phyloP scores from a whole-genome alignment of 2,797 vertebrate species.

The Danio choprae region DNA sequence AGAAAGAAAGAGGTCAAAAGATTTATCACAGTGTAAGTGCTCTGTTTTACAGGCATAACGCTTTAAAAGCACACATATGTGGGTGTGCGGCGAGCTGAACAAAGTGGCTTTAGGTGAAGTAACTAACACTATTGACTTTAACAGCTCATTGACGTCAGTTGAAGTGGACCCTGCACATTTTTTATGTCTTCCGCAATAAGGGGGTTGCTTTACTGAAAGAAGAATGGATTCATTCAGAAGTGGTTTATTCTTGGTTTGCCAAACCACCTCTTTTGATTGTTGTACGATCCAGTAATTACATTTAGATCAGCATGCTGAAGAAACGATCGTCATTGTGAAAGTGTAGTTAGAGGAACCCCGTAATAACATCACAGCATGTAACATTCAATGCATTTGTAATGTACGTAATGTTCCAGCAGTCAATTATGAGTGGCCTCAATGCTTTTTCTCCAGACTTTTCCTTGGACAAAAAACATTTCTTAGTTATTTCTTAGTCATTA shows the following conservation, averaged over 20 bases:
- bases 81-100: not conserved
- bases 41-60: not conserved
- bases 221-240: slow-evolving; percentile 21
- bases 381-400: not conserved
- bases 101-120: not conserved
- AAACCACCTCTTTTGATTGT: not conserved
- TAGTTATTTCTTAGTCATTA: no score
- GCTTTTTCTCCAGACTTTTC: not conserved
- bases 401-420: not conserved
- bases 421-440: no score
- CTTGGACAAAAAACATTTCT: not conserved
- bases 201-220: not conserved
- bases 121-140: slow-evolving; percentile 14
- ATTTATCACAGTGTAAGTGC: not conserved
- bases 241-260: not conserved
- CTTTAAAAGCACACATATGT: not conserved
- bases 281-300: not conserved
- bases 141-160: not conserved
- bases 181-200: slow-evolving; percentile 4
- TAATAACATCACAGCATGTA: slow-evolving; percentile 5
- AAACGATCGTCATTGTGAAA: not conserved
- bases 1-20: not conserved
- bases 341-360: slow-evolving; percentile 1
- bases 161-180: not conserved
- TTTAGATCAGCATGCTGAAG: not conserved